Percentiles rank a stretch among this genome's conserved stretches.
These are phyloP conservation scores for Cynopterus sphinx DNA, from an alignment of 2,797 vertebrate species.

Conservation along the genomic window DNA sequence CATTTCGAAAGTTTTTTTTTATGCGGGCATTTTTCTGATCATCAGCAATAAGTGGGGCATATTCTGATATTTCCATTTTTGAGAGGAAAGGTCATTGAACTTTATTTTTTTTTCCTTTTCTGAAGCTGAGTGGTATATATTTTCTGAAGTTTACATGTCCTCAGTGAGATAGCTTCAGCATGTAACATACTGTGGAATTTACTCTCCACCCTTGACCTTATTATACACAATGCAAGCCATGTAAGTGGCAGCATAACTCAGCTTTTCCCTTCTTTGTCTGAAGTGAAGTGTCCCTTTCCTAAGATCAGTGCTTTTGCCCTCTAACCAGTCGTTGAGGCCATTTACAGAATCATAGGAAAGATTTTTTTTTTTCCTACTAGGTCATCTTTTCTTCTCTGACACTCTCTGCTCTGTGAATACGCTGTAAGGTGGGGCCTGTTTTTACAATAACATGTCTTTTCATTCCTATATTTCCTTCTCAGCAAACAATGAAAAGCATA, in stretches of 20 bases:
- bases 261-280: not conserved
- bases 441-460: not conserved
- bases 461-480: constrained; percentile 32
- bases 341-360: not conserved
- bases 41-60: not conserved
- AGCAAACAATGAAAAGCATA: not conserved
- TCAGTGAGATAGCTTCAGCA: not conserved
- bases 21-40: constrained; percentile 56
- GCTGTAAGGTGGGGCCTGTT: not conserved
- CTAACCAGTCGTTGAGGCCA: not conserved
- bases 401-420: not conserved
- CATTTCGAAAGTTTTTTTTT: constrained; percentile 70
- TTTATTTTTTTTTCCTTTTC: not conserved
- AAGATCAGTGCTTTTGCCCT: not conserved
- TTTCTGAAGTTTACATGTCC: not conserved
- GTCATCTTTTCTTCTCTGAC: not conserved
- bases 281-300: no score
- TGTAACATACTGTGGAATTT: not conserved
- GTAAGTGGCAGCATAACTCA: no score
- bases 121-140: not conserved
- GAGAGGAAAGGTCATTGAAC: not conserved
- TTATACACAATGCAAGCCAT: not conserved
- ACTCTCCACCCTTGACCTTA: not conserved
- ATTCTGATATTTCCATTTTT: constrained; percentile 43
- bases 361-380: not conserved